Evolutionary conservation across 23 tunicate species (phyloP).

Genomic region (Styela clava): DNA sequence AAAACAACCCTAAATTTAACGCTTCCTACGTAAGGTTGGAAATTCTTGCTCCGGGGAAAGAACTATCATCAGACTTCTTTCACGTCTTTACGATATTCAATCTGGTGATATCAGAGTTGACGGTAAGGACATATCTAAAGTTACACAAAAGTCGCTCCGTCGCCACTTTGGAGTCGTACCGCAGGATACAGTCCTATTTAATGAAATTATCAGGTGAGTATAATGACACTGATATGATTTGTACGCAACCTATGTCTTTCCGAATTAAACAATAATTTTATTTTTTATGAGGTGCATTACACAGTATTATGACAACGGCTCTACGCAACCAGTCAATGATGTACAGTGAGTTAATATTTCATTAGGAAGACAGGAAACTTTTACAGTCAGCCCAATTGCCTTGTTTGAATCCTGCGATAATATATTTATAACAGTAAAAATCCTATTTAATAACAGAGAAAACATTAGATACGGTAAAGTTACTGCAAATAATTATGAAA

Average conservation of each 20-base stretch:
- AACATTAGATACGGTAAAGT: slow-evolving; percentile 89
- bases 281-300: neutral
- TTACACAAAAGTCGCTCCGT: slow-evolving; percentile 77
- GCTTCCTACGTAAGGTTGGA: no score
- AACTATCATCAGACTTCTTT: slow-evolving; percentile 82
- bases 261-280: neutral
- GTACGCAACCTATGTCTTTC: no score
- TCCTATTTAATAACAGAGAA: no score
- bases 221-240: neutral
- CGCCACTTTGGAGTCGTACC: slow-evolving; percentile 84
- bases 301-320: no score
- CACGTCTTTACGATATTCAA: slow-evolving; percentile 81
- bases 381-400: no score
- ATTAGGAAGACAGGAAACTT: no score
- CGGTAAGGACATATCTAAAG: slow-evolving; percentile 76
- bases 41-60: slow-evolving; percentile 92
- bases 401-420: no score
- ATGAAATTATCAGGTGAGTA: slow-evolving; percentile 87
- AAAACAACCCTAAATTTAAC: no score
- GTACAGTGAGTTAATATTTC: no score
- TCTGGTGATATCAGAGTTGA: slow-evolving; percentile 73
- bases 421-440: no score
- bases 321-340: no score
- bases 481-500: slow-evolving; percentile 64
- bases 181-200: slow-evolving; percentile 92